These are phyloP conservation scores for Lordiphosa andalusiaca DNA, from an alignment of 2,888 invertebrate species.

Conservation along the genomic window DNA sequence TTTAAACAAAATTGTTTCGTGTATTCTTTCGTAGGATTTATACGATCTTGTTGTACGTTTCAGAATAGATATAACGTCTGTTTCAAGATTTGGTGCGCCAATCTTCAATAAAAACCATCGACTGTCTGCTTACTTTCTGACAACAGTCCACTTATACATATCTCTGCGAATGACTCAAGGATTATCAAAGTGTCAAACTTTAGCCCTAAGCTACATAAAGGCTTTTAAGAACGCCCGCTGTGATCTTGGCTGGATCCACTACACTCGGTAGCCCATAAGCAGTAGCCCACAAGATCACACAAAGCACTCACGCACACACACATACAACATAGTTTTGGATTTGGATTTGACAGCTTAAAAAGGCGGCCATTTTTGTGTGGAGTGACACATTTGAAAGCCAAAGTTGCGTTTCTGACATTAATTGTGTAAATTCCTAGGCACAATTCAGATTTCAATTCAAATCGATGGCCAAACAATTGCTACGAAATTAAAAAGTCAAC, in stretches of 20 bases:
- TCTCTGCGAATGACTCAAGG: slow-evolving; percentile 22
- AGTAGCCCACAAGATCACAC: slow-evolving; percentile 46
- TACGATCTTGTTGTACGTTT: too few relatives aligned
- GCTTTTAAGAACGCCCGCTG: slow-evolving; percentile 25
- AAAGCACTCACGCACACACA: slow-evolving; percentile 20
- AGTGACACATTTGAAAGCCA: slow-evolving; percentile 50
- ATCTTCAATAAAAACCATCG: too few relatives aligned
- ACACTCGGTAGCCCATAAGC: slow-evolving; percentile 46
- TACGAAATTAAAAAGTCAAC: slow-evolving; percentile 59
- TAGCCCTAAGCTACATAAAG: slow-evolving; percentile 14
- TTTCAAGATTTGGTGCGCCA: too few relatives aligned
- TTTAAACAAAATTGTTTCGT: too few relatives aligned
- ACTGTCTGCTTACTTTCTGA: too few relatives aligned
- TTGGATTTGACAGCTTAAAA: slow-evolving; percentile 24
- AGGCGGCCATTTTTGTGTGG: slow-evolving; percentile 45
- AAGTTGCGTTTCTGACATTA: slow-evolving; percentile 55
- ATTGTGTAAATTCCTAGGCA: slow-evolving; percentile 58
- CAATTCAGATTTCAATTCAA: slow-evolving; percentile 52
- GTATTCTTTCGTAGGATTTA: too few relatives aligned
- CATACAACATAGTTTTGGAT: slow-evolving; percentile 14
- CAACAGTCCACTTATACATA: too few relatives aligned
- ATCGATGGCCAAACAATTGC: slow-evolving; percentile 63
- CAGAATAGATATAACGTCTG: too few relatives aligned
- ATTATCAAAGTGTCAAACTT: slow-evolving; percentile 20
- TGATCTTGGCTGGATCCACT: slow-evolving; percentile 29